These are phyloP conservation scores for Caenorhabditis inopinata DNA, from an alignment of 1,140 invertebrate species.

Conservation along the genomic window DNA sequence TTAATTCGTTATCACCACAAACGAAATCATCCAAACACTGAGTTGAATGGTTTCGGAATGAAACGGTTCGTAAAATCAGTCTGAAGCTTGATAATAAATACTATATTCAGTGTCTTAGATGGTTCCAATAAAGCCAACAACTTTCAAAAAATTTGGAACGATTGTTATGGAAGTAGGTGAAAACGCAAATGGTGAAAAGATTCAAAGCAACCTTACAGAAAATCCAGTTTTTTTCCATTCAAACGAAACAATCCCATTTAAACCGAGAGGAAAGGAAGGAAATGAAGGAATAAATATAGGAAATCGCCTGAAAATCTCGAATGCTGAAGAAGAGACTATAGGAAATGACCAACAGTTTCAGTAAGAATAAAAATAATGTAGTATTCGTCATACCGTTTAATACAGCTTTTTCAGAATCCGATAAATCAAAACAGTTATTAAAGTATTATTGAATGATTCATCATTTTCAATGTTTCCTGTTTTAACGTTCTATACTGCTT, in stretches of 20 bases:
- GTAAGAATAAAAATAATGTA: not conserved
- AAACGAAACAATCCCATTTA: not conserved
- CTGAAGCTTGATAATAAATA: not conserved
- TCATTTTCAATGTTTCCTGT: too few species aligned
- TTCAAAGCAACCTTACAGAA: not conserved
- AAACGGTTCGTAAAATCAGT: not conserved
- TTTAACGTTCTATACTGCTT: too few species aligned
- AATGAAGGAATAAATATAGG: not conserved
- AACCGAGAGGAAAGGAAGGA: too few species aligned
- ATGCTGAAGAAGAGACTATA: not conserved
- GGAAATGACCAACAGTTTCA: not conserved
- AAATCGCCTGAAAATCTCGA: not conserved
- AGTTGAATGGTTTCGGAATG: not conserved
- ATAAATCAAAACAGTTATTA: too few species aligned
- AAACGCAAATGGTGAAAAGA: not conserved
- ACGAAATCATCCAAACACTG: not conserved
- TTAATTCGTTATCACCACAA: not conserved
- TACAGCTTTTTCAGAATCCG: constrained; percentile 13
- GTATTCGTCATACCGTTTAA: not conserved
- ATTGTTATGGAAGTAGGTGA: not conserved
- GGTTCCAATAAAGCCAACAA: not conserved
- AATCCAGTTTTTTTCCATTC: not conserved
- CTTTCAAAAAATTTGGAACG: not conserved
- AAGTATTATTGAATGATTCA: too few species aligned
- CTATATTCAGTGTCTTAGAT: not conserved